phyloP scores from a whole-genome alignment of 2,888 invertebrate species.

The Hydrotaea cyrtoneurina region DNA sequence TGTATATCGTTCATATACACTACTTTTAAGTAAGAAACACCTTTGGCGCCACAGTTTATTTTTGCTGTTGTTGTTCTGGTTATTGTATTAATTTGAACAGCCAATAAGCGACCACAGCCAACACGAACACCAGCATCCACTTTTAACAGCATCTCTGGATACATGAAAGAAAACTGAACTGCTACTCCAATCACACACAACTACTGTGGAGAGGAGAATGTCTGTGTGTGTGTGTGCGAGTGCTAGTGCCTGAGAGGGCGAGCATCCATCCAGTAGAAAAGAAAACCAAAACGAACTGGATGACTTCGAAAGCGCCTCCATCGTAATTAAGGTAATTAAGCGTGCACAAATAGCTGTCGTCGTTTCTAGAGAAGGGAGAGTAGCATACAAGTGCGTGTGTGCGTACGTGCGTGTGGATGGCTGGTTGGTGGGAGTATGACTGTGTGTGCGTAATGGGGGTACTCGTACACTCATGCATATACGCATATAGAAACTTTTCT shows the following conservation, averaged over 20 bases:
- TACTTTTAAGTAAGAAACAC: slow-evolving; percentile 36
- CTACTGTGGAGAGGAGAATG: neutral
- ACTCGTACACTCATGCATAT: neutral
- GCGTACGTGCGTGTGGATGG: neutral
- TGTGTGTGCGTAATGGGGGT: slow-evolving; percentile 22
- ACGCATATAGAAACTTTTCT: neutral
- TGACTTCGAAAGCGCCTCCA: neutral
- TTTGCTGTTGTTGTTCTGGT: neutral
- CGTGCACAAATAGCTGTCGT: neutral
- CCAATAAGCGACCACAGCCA: slow-evolving; percentile 50
- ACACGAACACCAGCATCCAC: slow-evolving; percentile 25
- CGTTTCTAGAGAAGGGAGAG: neutral
- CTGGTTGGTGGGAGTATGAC: neutral
- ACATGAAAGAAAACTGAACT: neutral
- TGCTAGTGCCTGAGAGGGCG: neutral
- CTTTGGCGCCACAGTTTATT: slow-evolving; percentile 56
- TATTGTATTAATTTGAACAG: slow-evolving; percentile 32
- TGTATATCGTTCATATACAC: neutral
- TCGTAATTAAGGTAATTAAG: slow-evolving; percentile 32
- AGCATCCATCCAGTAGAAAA: neutral
- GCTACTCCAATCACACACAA: slow-evolving; percentile 7
- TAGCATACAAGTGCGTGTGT: neutral
- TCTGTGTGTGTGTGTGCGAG: neutral
- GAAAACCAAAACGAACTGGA: neutral
- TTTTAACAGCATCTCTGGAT: slow-evolving; percentile 32